A percentile compares a stretch with the other conserved stretches of the same genome.
Evolutionary conservation across 2,797 vertebrate genomes (phyloP).

Genomic region (Sebastes itinus): DNA sequence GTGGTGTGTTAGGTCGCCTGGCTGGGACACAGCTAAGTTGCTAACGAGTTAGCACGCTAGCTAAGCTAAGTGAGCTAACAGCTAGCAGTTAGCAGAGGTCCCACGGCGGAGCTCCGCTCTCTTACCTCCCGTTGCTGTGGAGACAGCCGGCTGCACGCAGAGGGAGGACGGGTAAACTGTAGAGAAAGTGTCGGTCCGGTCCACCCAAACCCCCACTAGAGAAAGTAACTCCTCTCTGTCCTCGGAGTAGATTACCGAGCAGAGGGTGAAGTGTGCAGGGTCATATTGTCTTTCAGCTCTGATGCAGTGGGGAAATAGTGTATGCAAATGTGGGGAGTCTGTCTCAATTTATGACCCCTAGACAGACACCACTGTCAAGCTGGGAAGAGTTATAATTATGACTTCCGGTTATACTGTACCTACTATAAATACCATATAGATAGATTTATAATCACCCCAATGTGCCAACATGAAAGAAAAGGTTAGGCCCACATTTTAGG

Average conservation of each 20-base stretch:
- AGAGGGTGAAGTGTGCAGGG: conserved; percentile 69
- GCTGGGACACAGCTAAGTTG: background rate
- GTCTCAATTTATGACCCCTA: conserved; percentile 79
- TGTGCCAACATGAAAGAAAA: background rate
- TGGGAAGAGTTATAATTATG: conserved; percentile 9
- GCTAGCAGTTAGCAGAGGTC: conserved; percentile 50
- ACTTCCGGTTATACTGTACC: conserved; percentile 60
- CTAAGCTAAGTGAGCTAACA: conserved; percentile 61
- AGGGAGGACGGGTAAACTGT: conserved; percentile 23
- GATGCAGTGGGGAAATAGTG: conserved; percentile 70
- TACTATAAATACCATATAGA: background rate
- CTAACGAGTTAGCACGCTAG: conserved; percentile 56
- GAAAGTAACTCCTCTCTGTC: background rate
- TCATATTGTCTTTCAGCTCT: conserved; percentile 82
- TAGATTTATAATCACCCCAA: background rate
- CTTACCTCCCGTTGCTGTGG: conserved; percentile 76
- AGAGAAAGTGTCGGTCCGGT: conserved; percentile 40
- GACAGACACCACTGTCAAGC: conserved; percentile 68
- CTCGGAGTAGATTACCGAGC: conserved; percentile 38
- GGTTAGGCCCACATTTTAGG: background rate
- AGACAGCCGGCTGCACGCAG: conserved; percentile 50
- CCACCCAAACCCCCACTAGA: background rate
- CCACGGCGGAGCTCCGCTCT: conserved; percentile 54
- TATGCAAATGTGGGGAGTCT: conserved; percentile 67
- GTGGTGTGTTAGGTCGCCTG: background rate